Evolutionary conservation across 2,797 vertebrate genomes (phyloP).

Genomic region (Pygocentrus nattereri): DNA sequence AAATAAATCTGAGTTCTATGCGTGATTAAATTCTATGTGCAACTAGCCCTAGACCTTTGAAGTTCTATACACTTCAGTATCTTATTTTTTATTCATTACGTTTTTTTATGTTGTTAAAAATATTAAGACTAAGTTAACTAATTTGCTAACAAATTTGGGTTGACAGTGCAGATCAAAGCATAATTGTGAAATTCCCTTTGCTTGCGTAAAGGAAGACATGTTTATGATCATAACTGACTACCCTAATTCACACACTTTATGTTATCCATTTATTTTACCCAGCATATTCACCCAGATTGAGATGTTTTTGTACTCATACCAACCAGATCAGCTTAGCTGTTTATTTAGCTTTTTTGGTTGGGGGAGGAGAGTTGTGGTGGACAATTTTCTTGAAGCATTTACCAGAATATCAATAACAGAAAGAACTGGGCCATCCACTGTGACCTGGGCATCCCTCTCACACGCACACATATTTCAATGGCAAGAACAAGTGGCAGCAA

Average conservation of each 20-base stretch:
- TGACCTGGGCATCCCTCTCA: constrained; percentile 72
- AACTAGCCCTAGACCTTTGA: too few relatives aligned
- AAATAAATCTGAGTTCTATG: too few relatives aligned
- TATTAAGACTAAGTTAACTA: too few relatives aligned
- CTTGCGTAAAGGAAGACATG: too few relatives aligned
- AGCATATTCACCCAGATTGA: neutral
- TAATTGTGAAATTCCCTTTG: too few relatives aligned
- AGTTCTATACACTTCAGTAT: too few relatives aligned
- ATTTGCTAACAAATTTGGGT: too few relatives aligned
- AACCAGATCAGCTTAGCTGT: constrained; percentile 24
- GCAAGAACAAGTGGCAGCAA: constrained; percentile 79
- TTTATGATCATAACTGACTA: too few relatives aligned
- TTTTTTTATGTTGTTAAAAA: too few relatives aligned
- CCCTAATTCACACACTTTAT: neutral
- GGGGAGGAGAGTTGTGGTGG: constrained; percentile 2
- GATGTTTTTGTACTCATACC: neutral
- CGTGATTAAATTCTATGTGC: too few relatives aligned
- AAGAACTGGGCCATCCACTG: constrained; percentile 71
- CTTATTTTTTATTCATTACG: too few relatives aligned
- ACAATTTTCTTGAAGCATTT: constrained; percentile 57
- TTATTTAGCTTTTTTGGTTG: constrained; percentile 65
- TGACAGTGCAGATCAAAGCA: too few relatives aligned
- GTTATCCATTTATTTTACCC: neutral
- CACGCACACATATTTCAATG: constrained; percentile 73
- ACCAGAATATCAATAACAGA: constrained; percentile 75